Percentiles rank a stretch among this genome's conserved stretches.
phyloP scores from a whole-genome alignment of 2,797 vertebrate species.

The Sebastes taczanowskii region DNA sequence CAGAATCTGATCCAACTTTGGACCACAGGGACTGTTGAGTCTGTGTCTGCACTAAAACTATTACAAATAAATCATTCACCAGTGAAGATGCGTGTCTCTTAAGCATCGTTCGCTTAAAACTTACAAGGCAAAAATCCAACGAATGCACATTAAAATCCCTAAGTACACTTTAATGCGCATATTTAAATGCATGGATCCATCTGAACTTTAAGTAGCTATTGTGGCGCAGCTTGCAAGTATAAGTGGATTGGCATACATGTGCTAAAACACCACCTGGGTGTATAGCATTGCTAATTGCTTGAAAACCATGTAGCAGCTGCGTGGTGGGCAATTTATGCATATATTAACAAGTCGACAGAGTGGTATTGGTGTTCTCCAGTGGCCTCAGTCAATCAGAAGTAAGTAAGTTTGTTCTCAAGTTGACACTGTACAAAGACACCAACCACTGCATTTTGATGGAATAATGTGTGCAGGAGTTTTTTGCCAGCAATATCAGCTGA shows the following conservation, averaged over 20 bases:
- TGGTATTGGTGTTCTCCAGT: not conserved
- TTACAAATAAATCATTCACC: not conserved
- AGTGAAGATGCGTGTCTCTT: not conserved
- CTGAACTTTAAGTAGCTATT: not conserved
- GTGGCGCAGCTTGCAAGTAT: slow-evolving; percentile 3
- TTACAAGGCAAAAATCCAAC: not conserved
- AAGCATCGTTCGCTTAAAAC: not conserved
- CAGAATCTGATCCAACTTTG: slow-evolving; percentile 10
- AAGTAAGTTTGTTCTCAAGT: not conserved
- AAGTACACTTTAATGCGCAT: not conserved
- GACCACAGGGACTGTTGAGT: slow-evolving; percentile 2
- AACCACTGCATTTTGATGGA: not conserved
- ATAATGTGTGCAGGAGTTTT: not conserved
- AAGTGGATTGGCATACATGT: not conserved
- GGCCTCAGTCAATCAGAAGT: not conserved
- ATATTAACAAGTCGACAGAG: not conserved
- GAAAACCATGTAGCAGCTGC: not conserved
- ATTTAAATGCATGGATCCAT: not conserved
- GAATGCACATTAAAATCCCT: not conserved
- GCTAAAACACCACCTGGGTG: not conserved
- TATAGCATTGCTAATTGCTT: not conserved
- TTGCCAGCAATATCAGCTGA: not conserved
- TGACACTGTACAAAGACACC: not conserved
- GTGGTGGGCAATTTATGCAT: not conserved
- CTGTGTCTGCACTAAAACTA: slow-evolving; percentile 4